Conservation (phyloP, 2,888 invertebrate species). For the Callimorpha dominula region DNA sequence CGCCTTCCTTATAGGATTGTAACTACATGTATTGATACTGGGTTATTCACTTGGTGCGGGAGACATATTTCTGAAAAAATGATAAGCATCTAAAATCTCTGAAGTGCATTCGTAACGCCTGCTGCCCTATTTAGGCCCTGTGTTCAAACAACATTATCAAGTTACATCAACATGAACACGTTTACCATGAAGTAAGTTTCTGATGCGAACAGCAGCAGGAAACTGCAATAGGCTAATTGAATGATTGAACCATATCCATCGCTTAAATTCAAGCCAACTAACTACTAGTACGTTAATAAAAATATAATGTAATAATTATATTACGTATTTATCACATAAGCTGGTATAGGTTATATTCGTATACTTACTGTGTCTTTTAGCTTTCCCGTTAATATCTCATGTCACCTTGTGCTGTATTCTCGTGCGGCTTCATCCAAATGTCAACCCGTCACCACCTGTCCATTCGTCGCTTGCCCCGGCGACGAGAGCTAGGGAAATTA, state of each 20-base stretch:
- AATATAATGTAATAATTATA: background rate
- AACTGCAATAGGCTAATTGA: no score
- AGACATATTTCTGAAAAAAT: no score
- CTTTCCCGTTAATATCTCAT: constrained; percentile 22
- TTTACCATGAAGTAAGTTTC: background rate
- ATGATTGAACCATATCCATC: no score
- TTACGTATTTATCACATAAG: background rate
- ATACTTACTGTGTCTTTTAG: constrained; percentile 12
- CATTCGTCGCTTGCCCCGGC: constrained; percentile 27
- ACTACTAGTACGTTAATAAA: no score
- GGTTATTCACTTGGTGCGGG: background rate
- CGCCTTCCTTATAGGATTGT: background rate
- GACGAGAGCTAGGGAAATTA: constrained; percentile 62
- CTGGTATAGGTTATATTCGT: background rate
- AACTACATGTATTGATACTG: background rate
- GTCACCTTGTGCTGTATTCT: constrained; percentile 32
- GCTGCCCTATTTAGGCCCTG: background rate
- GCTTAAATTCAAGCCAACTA: no score
- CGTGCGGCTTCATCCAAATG: constrained; percentile 38
- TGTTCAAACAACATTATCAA: background rate
- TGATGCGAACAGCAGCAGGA: no score
- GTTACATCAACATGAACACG: background rate
- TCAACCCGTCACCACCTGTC: constrained; percentile 59
- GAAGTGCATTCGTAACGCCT: background rate
- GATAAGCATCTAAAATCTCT: no score